phyloP scores from a whole-genome alignment of 2,888 invertebrate genomes.

The Drosophila rubida region DNA sequence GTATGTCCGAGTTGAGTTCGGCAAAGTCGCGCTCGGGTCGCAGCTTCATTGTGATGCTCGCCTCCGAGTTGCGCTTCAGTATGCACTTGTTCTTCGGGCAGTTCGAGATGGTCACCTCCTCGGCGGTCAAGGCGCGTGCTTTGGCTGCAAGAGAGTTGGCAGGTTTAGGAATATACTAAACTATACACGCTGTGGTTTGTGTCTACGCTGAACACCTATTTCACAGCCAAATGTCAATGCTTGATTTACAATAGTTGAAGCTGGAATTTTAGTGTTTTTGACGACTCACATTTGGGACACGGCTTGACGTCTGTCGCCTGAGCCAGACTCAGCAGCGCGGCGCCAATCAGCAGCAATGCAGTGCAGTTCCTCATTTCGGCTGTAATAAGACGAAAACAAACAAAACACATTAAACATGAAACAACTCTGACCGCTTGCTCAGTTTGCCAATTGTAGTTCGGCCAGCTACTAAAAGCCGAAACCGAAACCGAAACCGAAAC shows the following conservation, averaged over 20 bases:
- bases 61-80: conserved; percentile 87
- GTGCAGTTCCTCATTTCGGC: conserved; percentile 54
- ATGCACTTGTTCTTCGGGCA: conserved; percentile 89
- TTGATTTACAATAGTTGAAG: not conserved
- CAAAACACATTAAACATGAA: not conserved
- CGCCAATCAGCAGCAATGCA: conserved; percentile 49
- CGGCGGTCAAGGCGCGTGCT: conserved; percentile 83
- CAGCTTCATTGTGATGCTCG: conserved; percentile 87
- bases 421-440: not conserved
- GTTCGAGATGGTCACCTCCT: conserved; percentile 86
- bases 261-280: conserved; percentile 66
- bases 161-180: too few relatives aligned
- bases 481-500: too few relatives aligned
- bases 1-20: conserved; percentile 87
- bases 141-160: conserved; percentile 83
- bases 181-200: too few relatives aligned
- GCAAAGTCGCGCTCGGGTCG: conserved; percentile 87
- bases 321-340: conserved; percentile 47
- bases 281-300: conserved; percentile 79
- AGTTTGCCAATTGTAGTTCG: conserved; percentile 46
- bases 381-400: not conserved
- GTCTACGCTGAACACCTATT: too few relatives aligned
- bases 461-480: too few relatives aligned
- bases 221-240: too few relatives aligned
- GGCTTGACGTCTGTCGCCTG: conserved; percentile 71